Base-by-base conservation (phyloP, 1,140 invertebrate species). In the Spodoptera frugiperda region DNA sequence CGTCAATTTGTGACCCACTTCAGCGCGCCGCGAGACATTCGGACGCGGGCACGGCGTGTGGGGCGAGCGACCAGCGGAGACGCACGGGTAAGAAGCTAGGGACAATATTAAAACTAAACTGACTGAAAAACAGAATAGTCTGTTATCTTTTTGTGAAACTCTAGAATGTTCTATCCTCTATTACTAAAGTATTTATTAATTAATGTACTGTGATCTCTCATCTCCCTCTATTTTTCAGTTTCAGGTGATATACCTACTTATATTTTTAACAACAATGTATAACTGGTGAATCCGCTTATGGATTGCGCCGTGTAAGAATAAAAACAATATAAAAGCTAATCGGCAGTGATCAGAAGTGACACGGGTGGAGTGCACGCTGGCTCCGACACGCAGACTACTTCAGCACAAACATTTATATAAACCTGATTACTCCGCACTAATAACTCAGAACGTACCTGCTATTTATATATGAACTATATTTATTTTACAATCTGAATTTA, bases 1-100 rank as follows among this genome's bases (percentile, higher is more conserved):
- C 85, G 83, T 87, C 85, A 85, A 85, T 87, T 87, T 87, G 81
- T 73, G 82, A 84, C 79, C 82, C 85, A 83, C 81, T 87, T 87
- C 79, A 85, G 55, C 61, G 46, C 57, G 73, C 30, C 48, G 53
- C 51, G 78, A 79, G 72, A 76, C 49, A 53, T 54, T 71, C 46
- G 17, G 65, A 48, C 72, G 53, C 68, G 59, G 61, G 33, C 17
- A 49, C 48, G 5, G 33, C 9, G 33, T 8, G 33, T 39, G 33
- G 33, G 5, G 8, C 8, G 33, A 39, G 33, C 33, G 33, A 10
- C 6, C 17, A 5, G 59, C 21, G 73, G 49, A 15, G 25, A 25
- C 25, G 2, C 25, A 25, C 25, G 1, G 25, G 2, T 0, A 25
- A 25, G 5, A 25, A 25, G 5, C 25, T 25, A 25, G 3, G 25